Percentiles rank a stretch among this genome's conserved stretches.
Evolutionary conservation across 2,113 vertebrate genomes (phyloP).

Genomic region (Heliornis fulica): DNA sequence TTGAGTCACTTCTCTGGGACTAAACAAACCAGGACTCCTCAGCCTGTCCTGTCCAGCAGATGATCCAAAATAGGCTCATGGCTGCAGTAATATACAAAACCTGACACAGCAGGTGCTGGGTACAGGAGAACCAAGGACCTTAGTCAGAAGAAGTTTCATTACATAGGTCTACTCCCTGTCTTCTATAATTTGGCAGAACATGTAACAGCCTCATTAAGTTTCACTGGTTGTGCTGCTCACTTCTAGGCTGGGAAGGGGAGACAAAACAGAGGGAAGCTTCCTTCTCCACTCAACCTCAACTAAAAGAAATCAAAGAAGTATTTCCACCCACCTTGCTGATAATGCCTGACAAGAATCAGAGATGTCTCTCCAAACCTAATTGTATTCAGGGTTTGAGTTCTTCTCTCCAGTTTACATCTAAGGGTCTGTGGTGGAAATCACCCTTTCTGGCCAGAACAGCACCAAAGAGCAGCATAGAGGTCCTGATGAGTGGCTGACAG

Average conservation of each 20-base stretch:
- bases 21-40: not conserved
- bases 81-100: not conserved
- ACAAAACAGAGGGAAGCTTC: not conserved
- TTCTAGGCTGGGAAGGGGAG: not conserved
- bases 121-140: not conserved
- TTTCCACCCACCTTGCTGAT: slow-evolving; percentile 5
- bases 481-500: not conserved
- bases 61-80: not conserved
- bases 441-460: not conserved
- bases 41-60: not conserved
- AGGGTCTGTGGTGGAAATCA: not conserved
- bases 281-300: not conserved
- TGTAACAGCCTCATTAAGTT: not conserved
- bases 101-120: not conserved
- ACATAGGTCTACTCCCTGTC: not conserved
- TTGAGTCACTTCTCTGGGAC: not conserved
- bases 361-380: not conserved
- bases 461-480: not conserved
- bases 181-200: slow-evolving; percentile 26
- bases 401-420: not conserved
- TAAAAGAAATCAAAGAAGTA: not conserved
- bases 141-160: not conserved
- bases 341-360: not conserved
- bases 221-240: not conserved
- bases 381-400: not conserved